Percentiles rank a stretch among this genome's conserved stretches.
These are phyloP conservation scores for Xylota sylvarum DNA, from an alignment of 2,888 invertebrate species.

Conservation along the genomic window DNA sequence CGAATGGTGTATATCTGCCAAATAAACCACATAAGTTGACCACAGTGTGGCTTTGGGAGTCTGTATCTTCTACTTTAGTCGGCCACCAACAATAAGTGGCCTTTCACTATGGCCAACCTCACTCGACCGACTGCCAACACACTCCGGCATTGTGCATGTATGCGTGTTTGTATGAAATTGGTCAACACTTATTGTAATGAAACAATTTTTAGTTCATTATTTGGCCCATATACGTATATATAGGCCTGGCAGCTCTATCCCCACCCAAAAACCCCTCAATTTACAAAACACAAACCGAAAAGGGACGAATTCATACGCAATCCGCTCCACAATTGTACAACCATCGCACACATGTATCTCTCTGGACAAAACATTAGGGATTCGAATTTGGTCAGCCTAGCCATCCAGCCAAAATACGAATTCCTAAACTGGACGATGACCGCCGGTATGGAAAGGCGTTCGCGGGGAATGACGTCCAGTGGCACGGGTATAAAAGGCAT, in stretches of 20 bases:
- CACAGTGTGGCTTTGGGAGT: constrained; percentile 62
- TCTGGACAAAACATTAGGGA: constrained; percentile 44
- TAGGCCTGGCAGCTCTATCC: constrained; percentile 22
- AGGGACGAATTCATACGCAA: constrained; percentile 10
- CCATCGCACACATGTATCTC: background rate
- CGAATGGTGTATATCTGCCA: constrained; percentile 5
- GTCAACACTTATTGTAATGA: constrained; percentile 70
- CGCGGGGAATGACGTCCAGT: background rate
- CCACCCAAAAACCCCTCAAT: constrained; percentile 2
- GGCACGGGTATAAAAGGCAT: constrained; percentile 46
- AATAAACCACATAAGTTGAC: constrained; percentile 60
- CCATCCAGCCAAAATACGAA: background rate
- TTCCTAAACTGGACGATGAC: constrained; percentile 34
- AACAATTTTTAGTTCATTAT: constrained; percentile 70
- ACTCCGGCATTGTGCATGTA: constrained; percentile 1
- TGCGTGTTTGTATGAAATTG: constrained; percentile 27
- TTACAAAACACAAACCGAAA: constrained; percentile 29
- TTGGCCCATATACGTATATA: constrained; percentile 49
- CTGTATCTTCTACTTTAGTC: constrained; percentile 19
- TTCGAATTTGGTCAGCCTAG: constrained; percentile 32
- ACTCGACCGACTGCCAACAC: constrained; percentile 32
- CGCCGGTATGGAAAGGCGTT: constrained; percentile 4
- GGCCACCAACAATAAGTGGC: constrained; percentile 45
- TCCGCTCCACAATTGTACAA: constrained; percentile 27
- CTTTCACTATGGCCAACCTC: constrained; percentile 47